Evolutionary conservation across 2,113 vertebrate genomes (phyloP), one percentile per base, ranked within the genome.

Genomic region (Megaleporinus macrocephalus): DNA sequence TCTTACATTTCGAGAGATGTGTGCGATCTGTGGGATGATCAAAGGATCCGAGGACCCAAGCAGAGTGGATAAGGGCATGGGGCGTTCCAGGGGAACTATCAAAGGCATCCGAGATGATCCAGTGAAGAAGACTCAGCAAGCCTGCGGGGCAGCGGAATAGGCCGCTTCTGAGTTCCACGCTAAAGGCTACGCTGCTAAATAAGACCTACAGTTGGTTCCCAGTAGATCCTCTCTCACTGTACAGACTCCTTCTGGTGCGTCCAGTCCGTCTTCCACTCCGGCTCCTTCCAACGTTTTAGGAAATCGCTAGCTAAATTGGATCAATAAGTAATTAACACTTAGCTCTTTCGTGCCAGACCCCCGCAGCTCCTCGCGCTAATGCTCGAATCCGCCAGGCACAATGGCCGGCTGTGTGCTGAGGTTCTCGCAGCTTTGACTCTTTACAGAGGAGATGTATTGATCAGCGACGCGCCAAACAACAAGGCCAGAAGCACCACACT

Each of bases 321-420:
- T 95, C 93, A 76, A 95, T 94, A 94, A 91, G 88, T 93, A 92
- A 94, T 94, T 95, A 95, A 93, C 93, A 92, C 93, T 90, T 88
- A 85, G 86, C 78, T 86, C 90, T 85, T 84, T 82, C 73, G 72
- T 90, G 90, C 77, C 88, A 86, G 88, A 76, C 88, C 85, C 85
- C 82, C 86, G 85, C 87, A 78, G 66, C 73, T 66, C 33, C 47
- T 16, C 16, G 73, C 36, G 24, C 10, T 71, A 75, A 51, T 22
- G 57, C 69, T 69, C 61, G 63, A 16, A 36, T 26, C 41, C 29
- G 29, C 14, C 29, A 11, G 3, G 66, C 62, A 51, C 20, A 36
- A 63, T 27, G 68, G 49, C 47, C 15, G 59, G 22, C 51, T 62
- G 26, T 81, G 78, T 83, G 73, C 85, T 80, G 73, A 86, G 53